These are phyloP conservation scores for Toxotes jaculatrix DNA, from an alignment of 2,113 vertebrate genomes.

Conservation along the genomic window DNA sequence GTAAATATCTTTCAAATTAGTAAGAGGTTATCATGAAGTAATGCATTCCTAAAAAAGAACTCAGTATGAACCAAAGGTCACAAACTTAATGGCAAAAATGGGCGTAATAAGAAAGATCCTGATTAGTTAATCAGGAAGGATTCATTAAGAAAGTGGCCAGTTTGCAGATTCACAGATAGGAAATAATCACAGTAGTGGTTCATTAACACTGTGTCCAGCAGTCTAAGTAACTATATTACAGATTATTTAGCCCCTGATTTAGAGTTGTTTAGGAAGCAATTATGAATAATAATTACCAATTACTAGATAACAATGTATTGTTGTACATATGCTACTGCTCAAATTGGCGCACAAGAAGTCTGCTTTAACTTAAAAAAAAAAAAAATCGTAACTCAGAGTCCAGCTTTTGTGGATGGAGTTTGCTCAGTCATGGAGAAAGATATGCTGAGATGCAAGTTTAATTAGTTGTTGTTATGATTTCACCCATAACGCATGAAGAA, in stretches of 20 bases:
- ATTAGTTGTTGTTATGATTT: not conserved
- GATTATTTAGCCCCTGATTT: not conserved
- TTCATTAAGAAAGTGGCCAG: not conserved
- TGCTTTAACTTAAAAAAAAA: not conserved
- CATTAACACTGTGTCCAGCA: not conserved
- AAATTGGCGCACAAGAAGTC: not conserved
- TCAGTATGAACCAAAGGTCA: not conserved
- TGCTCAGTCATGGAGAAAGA: not conserved
- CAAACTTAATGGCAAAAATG: not conserved
- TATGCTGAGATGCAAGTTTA: not conserved
- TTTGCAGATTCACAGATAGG: not conserved
- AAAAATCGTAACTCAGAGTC: not conserved
- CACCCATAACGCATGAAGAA: no score
- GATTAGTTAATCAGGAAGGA: not conserved
- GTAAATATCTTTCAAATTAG: conserved; percentile 14
- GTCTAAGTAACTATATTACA: not conserved
- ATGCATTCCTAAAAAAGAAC: conserved; percentile 11
- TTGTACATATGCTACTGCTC: no score
- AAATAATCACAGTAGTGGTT: conserved; percentile 11
- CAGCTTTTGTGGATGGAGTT: not conserved
- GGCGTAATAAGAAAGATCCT: not conserved
- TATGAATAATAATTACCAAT: not conserved
- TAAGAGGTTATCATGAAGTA: conserved; percentile 21
- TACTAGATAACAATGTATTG: not conserved
- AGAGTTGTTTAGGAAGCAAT: not conserved